Evolutionary conservation across 2,888 invertebrate genomes (phyloP), one percentile per base, ranked within the genome.

Genomic region (Tipula confusa): DNA sequence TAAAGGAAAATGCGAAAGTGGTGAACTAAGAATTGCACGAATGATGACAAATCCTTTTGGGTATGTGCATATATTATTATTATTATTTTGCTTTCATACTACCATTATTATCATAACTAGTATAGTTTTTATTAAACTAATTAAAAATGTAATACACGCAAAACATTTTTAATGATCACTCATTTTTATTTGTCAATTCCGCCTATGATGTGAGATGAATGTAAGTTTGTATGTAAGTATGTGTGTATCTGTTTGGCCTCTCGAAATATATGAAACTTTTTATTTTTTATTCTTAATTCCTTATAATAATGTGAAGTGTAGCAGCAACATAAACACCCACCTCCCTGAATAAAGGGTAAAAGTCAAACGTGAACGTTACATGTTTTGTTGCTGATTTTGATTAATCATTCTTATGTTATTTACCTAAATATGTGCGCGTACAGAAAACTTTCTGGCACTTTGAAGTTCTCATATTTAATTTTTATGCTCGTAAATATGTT

Each of bases 1-100:
- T 88, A 97, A 97, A 90, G 90, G 92, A 84, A 94, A 94, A 87
- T 94, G 96, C 86, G 92, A 92, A 0, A 92, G 93, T 87, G 95
- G 94, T 28, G 91, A 92, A 84, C 87, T 96, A 80, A 91, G 97
- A 84, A 90, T 97, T 81, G 97, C 95, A 0, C 97, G 96, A 88
- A 85, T 96, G 18, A 92, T 93, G 3, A 89, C 94, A 0, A 97
- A 96, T 89, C 96, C 84, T 92, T 13, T 91, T 91, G 9, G 93
- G 92, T 38, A 86, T 82, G 38, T 38, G n/a, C n/a, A n/a, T n/a
- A n/a, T n/a, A n/a, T n/a, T n/a, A n/a, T n/a, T n/a, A 43, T 36
- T 36, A 36, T 29, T 28, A 29, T 13, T 38, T 11, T 29, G 13
- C 24, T 2, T 29, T 29, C 2, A 1, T 24, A 79, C 9, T 79